These are phyloP conservation scores for Drosophila baimaii DNA, from an alignment of 1,140 invertebrate genomes.

Conservation along the genomic window DNA sequence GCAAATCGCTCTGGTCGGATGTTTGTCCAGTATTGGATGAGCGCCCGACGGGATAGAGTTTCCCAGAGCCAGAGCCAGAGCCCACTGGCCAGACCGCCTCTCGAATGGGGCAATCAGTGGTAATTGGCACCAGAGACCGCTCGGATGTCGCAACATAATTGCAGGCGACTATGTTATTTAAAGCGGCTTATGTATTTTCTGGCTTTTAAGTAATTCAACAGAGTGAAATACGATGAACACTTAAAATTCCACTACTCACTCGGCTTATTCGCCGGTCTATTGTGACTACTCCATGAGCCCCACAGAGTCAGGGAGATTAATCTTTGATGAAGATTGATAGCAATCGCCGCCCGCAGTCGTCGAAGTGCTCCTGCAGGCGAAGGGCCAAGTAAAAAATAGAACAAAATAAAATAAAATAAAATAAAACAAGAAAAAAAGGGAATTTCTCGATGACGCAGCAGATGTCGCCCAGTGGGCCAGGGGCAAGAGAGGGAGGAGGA, in stretches of 20 bases:
- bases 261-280: conserved; percentile 21
- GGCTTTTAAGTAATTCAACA: conserved; percentile 30
- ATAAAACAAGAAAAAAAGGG: conserved; percentile 16
- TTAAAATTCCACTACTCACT: conserved; percentile 21
- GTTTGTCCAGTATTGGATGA: conserved; percentile 46
- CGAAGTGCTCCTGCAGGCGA: conserved; percentile 17
- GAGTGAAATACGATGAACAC: conserved; percentile 15
- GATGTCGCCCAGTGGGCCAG: conserved; percentile 53
- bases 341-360: conserved; percentile 32
- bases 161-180: conserved; percentile 23
- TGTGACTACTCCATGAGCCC: conserved; percentile 19
- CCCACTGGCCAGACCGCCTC: not conserved
- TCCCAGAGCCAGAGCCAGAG: conserved; percentile 2
- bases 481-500: conserved; percentile 2
- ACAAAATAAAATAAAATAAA: conserved; percentile 42
- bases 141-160: conserved; percentile 37
- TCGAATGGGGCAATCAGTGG: conserved; percentile 40
- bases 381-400: conserved; percentile 24
- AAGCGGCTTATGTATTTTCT: conserved; percentile 24
- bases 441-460: conserved; percentile 58
- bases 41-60: conserved; percentile 32
- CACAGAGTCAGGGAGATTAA: conserved; percentile 55
- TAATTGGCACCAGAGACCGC: conserved; percentile 45
- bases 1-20: conserved; percentile 53
- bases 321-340: conserved; percentile 66